Base-by-base conservation (phyloP, 2,113 vertebrate species). In the Brevimyrus niger region DNA sequence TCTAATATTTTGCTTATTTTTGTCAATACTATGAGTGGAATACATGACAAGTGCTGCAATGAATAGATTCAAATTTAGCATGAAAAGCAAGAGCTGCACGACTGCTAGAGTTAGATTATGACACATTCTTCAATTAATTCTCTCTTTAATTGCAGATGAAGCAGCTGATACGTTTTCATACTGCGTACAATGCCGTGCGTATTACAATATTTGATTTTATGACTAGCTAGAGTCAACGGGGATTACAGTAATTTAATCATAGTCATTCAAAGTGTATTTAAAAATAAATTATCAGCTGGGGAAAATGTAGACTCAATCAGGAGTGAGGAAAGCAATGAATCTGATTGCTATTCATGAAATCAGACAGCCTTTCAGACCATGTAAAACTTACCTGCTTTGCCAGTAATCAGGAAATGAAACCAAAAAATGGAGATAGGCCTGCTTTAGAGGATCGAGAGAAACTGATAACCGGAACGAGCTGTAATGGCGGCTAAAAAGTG, bases 301-400 rank as follows among this genome's bases (percentile, higher is more conserved):
- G 44, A 42, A 87, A 50, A 73, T 83, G 87, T 46, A 87, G 19
- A 48, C 21, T 21, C 87, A 51, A 53, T 86, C 88, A 61, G n/a
- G 9, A 55, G 10, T 73, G 48, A 42, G 88, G 50, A 19, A 82
- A 76, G 82, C 27, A 38, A 21, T 86, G 69, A 88, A 38, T 38
- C 47, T 90, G 90, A 91, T 90, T 91, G 91, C 90, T 90, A 92
- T 92, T 93, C 91, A 93, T 92, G 90, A 91, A 92, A 92, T 92
- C 92, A 91, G 90, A 44, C 38, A 27, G 23, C 65, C 91, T 90
- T 91, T 92, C 88, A 90, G 89, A 90, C 83, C 86, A 88, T 87
- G 90, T 89, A 90, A 91, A 89, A 90, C 88, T 89, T 88, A 88
- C 86, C 69, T 21, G 89, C 47, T 89, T 89, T 83, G 76, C 65